Percentiles rank a stretch among this genome's conserved stretches.
These are phyloP conservation scores for Heteromyza rotundicornis DNA, from an alignment of 2,888 invertebrate species.

Conservation along the genomic window DNA sequence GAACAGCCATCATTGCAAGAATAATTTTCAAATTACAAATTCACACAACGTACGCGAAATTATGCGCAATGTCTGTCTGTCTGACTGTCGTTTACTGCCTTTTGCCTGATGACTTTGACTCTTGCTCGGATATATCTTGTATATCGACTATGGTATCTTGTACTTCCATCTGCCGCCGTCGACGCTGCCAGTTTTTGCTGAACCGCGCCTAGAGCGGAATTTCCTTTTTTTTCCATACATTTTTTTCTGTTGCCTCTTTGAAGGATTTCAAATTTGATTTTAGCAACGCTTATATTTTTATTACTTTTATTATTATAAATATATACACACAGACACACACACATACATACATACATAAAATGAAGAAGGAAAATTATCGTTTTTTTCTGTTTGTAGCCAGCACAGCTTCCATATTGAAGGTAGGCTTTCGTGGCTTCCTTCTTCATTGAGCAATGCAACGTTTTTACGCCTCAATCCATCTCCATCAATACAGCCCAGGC, in stretches of 20 bases:
- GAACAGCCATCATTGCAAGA: conserved; percentile 33
- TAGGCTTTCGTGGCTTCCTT: too few relatives aligned
- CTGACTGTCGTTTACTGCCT: conserved; percentile 16
- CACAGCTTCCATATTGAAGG: too few relatives aligned
- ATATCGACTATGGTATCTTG: conserved; percentile 30
- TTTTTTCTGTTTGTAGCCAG: too few relatives aligned
- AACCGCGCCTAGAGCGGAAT: conserved; percentile 48
- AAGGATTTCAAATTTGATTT: conserved; percentile 3
- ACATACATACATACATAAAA: conserved; percentile 31
- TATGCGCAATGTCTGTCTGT: conserved; percentile 46
- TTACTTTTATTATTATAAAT: background rate
- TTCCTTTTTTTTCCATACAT: conserved; percentile 25
- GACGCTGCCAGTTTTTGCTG: conserved; percentile 25
- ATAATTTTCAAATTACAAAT: conserved; percentile 54
- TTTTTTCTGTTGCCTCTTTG: background rate
- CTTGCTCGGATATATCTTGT: conserved; percentile 13
- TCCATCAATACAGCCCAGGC: too few relatives aligned
- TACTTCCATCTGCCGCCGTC: conserved; percentile 47
- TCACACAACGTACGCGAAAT: conserved; percentile 57
- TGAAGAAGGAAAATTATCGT: too few relatives aligned
- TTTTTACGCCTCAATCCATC: too few relatives aligned
- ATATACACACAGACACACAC: background rate
- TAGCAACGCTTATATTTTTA: conserved; percentile 4
- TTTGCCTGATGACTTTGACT: background rate
- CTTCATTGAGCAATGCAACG: too few relatives aligned